Conservation (phyloP, 2,888 invertebrate species). For the Myopa testacea region DNA sequence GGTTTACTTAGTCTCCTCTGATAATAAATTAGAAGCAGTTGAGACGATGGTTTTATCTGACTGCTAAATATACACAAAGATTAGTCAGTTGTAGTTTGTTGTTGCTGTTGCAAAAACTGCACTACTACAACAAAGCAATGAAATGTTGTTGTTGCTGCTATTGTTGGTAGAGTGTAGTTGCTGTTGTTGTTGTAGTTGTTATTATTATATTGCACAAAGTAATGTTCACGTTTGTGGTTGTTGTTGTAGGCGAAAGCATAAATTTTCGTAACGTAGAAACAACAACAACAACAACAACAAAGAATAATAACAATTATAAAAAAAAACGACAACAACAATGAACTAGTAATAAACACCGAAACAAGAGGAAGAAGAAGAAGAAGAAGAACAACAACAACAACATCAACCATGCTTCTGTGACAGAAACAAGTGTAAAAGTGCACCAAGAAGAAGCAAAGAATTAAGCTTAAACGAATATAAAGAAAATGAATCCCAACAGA, state of each 20-base stretch:
- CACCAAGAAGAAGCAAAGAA: conserved; percentile 5
- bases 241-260: conserved; percentile 17
- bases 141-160: conserved; percentile 32
- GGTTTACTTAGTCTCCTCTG: conserved; percentile 25
- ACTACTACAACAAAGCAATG: neutral
- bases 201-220: conserved; percentile 22
- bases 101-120: conserved; percentile 8
- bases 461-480: neutral
- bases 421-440: conserved; percentile 40
- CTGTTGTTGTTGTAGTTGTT: conserved; percentile 40
- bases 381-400: conserved; percentile 38
- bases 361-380: neutral
- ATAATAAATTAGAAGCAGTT: conserved; percentile 37
- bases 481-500: neutral
- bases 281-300: neutral
- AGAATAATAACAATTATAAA: conserved; percentile 22
- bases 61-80: conserved; percentile 37
- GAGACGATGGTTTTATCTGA: conserved; percentile 36
- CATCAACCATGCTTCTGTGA: conserved; percentile 32
- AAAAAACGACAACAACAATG: neutral
- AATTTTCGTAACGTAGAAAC: neutral
- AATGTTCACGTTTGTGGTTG: neutral
- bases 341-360: neutral
- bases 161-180: neutral
- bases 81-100: conserved; percentile 32